These are phyloP conservation scores for Andrena praecox DNA, from an alignment of 2,888 invertebrate species.

Conservation along the genomic window DNA sequence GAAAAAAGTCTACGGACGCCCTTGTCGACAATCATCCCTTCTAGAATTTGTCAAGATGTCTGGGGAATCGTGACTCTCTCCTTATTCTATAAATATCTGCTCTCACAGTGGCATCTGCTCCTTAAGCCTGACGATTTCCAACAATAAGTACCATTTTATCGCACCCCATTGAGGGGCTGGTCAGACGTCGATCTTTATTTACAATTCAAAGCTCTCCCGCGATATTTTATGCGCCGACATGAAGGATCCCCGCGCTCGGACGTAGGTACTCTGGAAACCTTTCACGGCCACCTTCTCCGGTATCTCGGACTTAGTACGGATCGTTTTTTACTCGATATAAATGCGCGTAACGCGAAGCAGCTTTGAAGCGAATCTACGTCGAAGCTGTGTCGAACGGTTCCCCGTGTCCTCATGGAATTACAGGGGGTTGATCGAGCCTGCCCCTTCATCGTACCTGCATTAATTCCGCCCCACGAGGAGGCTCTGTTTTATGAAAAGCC, in stretches of 20 bases:
- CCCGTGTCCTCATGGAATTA: too few species aligned
- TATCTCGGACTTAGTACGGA: neutral
- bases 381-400: neutral
- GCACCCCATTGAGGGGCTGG: neutral
- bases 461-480: neutral
- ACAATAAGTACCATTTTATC: constrained; percentile 19
- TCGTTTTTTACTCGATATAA: constrained; percentile 14
- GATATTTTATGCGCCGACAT: constrained; percentile 49
- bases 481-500: neutral
- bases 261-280: constrained; percentile 16
- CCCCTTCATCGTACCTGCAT: neutral
- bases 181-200: constrained; percentile 37
- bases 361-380: neutral
- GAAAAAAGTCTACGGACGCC: too few species aligned
- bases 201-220: constrained; percentile 45
- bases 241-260: constrained; percentile 30
- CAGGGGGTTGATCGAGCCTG: neutral
- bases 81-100: too few species aligned
- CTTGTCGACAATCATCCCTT: too few species aligned
- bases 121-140: constrained; percentile 1
- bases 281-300: constrained; percentile 22
- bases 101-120: too few species aligned
- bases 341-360: neutral
- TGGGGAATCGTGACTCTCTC: too few species aligned
- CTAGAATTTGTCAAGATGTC: too few species aligned